Base-by-base conservation (phyloP, 2,113 vertebrate species). In the Lasiurus borealis region DNA sequence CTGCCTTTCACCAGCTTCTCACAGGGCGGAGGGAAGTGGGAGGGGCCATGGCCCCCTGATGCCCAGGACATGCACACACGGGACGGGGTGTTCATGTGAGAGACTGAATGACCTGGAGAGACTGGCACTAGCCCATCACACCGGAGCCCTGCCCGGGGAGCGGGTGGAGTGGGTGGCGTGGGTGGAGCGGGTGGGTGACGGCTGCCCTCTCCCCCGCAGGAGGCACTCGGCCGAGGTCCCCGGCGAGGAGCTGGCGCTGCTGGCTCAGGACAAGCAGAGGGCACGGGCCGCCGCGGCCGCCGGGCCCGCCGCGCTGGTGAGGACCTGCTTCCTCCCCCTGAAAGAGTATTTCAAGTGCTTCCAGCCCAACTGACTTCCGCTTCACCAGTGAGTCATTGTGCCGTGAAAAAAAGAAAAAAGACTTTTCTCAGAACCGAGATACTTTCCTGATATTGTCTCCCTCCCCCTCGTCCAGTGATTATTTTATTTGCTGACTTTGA, bases 261-360 rank as follows among this genome's bases (percentile, higher is more conserved):
- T 92, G 84, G 80, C 85, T 16, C 69, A 66, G 19, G 18, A 86
- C 34, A 64, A 80, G 34, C 64, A 23, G 59, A 80, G n/a, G 34
- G 36, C 16, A 1, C 84, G 48, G 85, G n/a, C 46, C 27, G 31
- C 34, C 27, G 34, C 78, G 2, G 0, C 48, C 75, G 64, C 3
- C 3, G 14, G 48, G 11, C 93, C 88, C 0, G 76, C 91, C 21
- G 3, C 3, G 0, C 87, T 98, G n/a, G 91, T 97, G 69, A 97
- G 93, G 80, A 96, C 31, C 8, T 98, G 97, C 73, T 97, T 98
- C 80, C 87, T 97, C 52, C 97, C 97, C 0, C 92, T 98, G 14
- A 78, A 85, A 95, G 98, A 98, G 18, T 98, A 98, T 87, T 98
- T 98, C 92, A 96, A 96, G 81, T 96, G 72, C 89, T 97, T 97